Evolutionary conservation across 1,140 invertebrate species (phyloP), one percentile per base, ranked within the genome.

Genomic region (Coelopa frigida): DNA sequence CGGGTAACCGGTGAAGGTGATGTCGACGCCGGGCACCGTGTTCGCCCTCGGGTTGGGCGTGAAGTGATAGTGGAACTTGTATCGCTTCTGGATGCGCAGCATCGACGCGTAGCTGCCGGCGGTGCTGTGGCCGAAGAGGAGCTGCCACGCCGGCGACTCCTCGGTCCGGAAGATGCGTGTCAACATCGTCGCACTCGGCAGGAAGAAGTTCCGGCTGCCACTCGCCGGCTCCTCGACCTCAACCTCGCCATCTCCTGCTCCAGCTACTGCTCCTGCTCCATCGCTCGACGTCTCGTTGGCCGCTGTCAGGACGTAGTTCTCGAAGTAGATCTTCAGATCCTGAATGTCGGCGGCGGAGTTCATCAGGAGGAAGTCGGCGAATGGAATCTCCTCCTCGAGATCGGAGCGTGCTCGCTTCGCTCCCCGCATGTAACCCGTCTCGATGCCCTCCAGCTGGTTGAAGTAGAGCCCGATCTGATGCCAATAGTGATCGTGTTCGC

Each of bases 71-170:
- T 79, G 79, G 44, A 95, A 83, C 55, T 85, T 85, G 71, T 96
- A 96, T 48, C 83, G 82, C 70, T 97, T 97, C 56, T 94, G 73
- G 14, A 96, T 80, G 52, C 90, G 75, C 38, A 94, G 72, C 92
- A 97, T 95, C 53, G 81, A 82, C 18, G 79, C 77, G 59, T 90
- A 95, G 44, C 81, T 82, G 49, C 74, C 77, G 41, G 73, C 77
- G 0, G 70, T 72, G 56, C 75, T 76, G 50, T 78, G 77, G 0
- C 74, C 74, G 5, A 46, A 59, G 26, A 29, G 56, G 55, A 71
- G 49, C 40, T 73, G 65, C 33, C 68, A 65, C 33, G 52, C 46
- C 23, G 54, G 49, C 1, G 48, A 29, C 12, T 55, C 29, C 23
- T 59, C 52, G 32, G 51, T 49, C 14, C 51, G 53, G 23, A 64